Conservation (phyloP, 1,140 invertebrate species). For the Dermatophagoides farinae region DNA sequence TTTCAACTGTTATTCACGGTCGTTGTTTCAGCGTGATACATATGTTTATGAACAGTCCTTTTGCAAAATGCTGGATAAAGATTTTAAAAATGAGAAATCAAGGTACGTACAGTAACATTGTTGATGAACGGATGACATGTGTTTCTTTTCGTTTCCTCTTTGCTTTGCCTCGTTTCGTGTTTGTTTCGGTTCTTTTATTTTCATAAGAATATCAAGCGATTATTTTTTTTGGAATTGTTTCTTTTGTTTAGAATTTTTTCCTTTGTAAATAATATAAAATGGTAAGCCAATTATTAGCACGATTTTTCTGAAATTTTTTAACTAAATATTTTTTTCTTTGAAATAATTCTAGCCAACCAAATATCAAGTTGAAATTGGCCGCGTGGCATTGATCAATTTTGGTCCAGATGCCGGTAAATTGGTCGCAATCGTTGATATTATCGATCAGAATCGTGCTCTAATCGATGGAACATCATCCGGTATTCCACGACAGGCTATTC, state of each 20-base stretch:
- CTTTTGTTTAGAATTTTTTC: not conserved
- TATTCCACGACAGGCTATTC: constrained; percentile 59
- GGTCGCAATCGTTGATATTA: constrained; percentile 78
- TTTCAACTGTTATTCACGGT: too few relatives aligned
- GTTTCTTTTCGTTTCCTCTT: not conserved
- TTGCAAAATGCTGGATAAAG: too few relatives aligned
- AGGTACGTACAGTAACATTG: not conserved
- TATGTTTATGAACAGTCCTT: too few relatives aligned
- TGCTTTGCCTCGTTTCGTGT: not conserved
- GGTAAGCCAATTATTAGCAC: not conserved
- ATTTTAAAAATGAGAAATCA: not conserved
- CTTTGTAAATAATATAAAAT: not conserved
- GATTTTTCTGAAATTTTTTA: not conserved
- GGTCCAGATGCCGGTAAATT: constrained; percentile 74
- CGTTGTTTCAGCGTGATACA: too few relatives aligned
- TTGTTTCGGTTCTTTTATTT: not conserved
- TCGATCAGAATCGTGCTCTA: constrained; percentile 87
- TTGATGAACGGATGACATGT: too few relatives aligned
- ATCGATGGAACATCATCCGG: constrained; percentile 75
- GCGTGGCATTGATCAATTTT: constrained; percentile 76
- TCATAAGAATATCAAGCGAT: too few relatives aligned
- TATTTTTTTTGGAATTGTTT: not conserved
- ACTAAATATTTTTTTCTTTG: not conserved
- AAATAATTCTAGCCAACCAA: constrained; percentile 51
- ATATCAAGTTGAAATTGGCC: constrained; percentile 85